These are phyloP conservation scores for Edolisoma coerulescens DNA, from an alignment of 2,113 vertebrate species.

Conservation along the genomic window DNA sequence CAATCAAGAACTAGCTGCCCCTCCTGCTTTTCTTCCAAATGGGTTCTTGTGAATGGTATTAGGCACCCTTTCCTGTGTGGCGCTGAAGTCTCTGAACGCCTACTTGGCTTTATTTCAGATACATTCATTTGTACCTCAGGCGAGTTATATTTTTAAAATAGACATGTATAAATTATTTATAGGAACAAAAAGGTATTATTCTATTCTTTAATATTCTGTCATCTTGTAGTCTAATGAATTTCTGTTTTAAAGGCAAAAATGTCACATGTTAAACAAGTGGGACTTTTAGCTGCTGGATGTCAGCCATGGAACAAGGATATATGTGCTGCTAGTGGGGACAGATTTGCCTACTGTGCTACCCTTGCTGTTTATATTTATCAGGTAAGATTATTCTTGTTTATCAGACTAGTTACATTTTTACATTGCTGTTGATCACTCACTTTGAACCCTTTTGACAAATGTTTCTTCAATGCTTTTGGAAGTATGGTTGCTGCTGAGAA, in stretches of 20 bases:
- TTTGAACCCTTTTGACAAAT: neutral
- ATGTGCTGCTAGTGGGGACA: constrained; percentile 89
- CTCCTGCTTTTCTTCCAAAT: accelerated
- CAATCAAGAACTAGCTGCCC: neutral
- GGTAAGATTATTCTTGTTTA: constrained; percentile 68
- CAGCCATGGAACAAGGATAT: constrained; percentile 99
- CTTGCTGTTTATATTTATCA: constrained; percentile 96
- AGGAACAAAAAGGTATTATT: neutral
- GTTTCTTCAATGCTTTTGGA: neutral
- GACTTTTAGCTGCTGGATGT: constrained; percentile 91
- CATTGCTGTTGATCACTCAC: neutral
- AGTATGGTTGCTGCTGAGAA: neutral
- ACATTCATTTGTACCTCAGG: neutral
- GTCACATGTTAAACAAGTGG: constrained; percentile 96
- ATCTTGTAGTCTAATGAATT: neutral
- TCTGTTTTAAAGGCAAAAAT: constrained; percentile 78
- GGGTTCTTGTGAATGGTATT: neutral
- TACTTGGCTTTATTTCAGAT: neutral
- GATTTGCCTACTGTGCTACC: constrained; percentile 96
- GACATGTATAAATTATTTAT: neutral
- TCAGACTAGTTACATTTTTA: neutral
- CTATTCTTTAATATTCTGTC: neutral
- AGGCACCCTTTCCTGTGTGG: neutral
- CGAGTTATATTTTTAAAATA: neutral
- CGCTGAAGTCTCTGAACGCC: neutral